Conservation (phyloP, 2,797 vertebrate species). For the Chelidonichthys spinosus region DNA sequence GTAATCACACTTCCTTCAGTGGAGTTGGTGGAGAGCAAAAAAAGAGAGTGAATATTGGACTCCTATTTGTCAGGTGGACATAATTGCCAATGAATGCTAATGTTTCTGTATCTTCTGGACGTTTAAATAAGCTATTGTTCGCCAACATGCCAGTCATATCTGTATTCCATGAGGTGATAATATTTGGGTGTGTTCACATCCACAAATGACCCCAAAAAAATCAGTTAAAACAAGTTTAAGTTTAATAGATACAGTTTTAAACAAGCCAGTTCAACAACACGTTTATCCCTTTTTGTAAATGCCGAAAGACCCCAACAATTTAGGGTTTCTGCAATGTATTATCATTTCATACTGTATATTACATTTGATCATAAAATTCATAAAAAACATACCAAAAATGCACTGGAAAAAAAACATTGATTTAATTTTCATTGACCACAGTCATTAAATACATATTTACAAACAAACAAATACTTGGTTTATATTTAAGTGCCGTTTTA, state of each 20-base stretch:
- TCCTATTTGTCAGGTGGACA: background rate
- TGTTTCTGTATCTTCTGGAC: background rate
- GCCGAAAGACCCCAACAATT: background rate
- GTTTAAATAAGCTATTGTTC: background rate
- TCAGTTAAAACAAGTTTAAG: background rate
- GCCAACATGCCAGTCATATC: background rate
- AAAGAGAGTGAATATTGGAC: background rate
- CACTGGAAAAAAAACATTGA: constrained; percentile 4
- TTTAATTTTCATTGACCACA: constrained; percentile 11
- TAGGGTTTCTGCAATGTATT: background rate
- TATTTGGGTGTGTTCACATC: background rate
- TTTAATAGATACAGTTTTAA: background rate
- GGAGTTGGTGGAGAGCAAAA: background rate
- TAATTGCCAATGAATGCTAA: background rate
- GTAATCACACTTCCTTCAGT: too few species aligned
- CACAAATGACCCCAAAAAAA: background rate
- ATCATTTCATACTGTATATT: background rate
- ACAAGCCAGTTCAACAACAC: background rate
- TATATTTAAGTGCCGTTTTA: background rate
- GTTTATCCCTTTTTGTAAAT: background rate
- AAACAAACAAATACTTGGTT: constrained; percentile 31
- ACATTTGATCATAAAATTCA: background rate
- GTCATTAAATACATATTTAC: constrained; percentile 58
- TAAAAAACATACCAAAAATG: constrained; percentile 3
- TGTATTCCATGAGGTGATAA: background rate